Base-by-base conservation (phyloP, 1,140 invertebrate genomes). In the Campoletis sonorensis region DNA sequence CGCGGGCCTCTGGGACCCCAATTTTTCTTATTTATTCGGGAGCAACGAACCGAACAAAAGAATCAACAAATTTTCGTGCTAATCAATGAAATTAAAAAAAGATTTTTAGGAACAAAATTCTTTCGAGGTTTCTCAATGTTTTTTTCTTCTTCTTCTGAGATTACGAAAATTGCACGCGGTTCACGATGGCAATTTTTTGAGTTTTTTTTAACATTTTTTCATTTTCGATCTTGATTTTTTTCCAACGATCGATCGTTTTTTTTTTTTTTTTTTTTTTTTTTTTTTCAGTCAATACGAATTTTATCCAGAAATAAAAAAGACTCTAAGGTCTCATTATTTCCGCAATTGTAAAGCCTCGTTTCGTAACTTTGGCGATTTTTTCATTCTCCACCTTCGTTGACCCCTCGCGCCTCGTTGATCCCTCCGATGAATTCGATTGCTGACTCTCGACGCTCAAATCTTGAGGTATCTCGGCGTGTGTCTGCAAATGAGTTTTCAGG, bases 401-500 rank as follows among this genome's bases (percentile, higher is more conserved):
- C 1, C n/a, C 49, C 26, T 67, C 76, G n/a, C 54, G 72, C 58
- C 88, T 82, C 68, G 82, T 87, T 77, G 91, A 91, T 82, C 89
- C 92, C 51, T 89, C 92, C 13, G 89, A 93, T 91, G 18, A 18
- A 33, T 30, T 93, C 88, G 83, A 93, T 91, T 84, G 93, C 92
- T 94, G 94, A 5, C 92, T 92, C 61, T 95, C 95, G 71, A 94
- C 92, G 75, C 94, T 93, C 54, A 96, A 94, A 83, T 95, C 94
- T 88, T 96, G 96, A 2, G 95, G 96, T 26, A 94, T 93, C 58
- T 97, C 96, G 5, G 95, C 96, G 90, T 98, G 97, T 0, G 96
- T 98, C 80, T 98, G 92, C n/a, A 98, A 92, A 89, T 99, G 98
- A 0, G 96, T 98, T 89, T 98, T 98, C 77, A 98, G 93, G 88